A percentile compares a stretch with the other conserved stretches of the same genome.
These are phyloP conservation scores for Macheiramphus alcinus DNA, from an alignment of 2,113 vertebrate genomes.

Conservation along the genomic window DNA sequence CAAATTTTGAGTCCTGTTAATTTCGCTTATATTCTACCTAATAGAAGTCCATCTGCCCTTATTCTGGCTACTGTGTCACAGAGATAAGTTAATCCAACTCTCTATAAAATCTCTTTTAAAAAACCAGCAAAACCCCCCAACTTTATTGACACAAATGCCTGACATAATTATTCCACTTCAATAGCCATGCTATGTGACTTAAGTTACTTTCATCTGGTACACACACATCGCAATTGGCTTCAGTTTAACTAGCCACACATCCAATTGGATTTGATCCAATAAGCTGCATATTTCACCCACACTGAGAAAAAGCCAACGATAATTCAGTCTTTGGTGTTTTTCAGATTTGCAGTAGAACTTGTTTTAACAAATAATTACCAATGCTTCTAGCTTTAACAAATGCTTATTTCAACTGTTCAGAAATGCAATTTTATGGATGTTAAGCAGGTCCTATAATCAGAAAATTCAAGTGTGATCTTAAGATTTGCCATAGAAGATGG, in stretches of 20 bases:
- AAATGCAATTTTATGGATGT: constrained; percentile 15
- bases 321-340: neutral
- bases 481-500: neutral
- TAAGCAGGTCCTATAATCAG: neutral
- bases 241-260: constrained; percentile 1
- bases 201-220: constrained; percentile 17
- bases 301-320: neutral
- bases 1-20: neutral
- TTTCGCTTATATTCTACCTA: neutral
- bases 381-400: neutral
- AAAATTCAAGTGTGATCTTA: constrained; percentile 7
- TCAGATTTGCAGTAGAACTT: neutral
- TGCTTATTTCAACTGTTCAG: neutral
- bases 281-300: neutral
- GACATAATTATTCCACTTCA: neutral
- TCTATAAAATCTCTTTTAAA: neutral
- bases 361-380: constrained; percentile 9
- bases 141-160: neutral
- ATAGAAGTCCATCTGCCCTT: neutral
- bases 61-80: neutral
- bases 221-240: neutral
- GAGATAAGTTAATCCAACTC: neutral
- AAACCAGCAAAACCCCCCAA: neutral
- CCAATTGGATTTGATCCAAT: constrained; percentile 10
- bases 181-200: neutral